A percentile compares a stretch with the other conserved stretches of the same genome.
phyloP scores from a whole-genome alignment of 1,140 invertebrate genomes.

The Nasonia vitripennis region DNA sequence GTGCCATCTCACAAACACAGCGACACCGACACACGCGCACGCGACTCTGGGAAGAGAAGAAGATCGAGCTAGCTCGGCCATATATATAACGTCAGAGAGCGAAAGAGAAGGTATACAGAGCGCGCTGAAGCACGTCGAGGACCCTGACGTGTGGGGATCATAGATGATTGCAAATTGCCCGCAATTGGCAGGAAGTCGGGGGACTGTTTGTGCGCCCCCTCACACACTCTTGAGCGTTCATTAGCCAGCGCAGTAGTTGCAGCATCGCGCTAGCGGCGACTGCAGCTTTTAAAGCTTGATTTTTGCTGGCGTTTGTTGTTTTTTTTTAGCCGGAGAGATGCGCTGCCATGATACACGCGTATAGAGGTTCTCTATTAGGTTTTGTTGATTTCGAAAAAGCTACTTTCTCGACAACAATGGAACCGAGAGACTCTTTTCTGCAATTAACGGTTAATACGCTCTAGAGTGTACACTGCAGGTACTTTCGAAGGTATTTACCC shows the following conservation, averaged over 20 bases:
- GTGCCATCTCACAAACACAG: no score
- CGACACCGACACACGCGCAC: no score
- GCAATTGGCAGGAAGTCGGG: conserved; percentile 75
- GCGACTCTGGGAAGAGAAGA: background rate
- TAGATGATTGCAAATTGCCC: conserved; percentile 74
- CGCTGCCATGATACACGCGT: no score
- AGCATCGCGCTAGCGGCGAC: background rate
- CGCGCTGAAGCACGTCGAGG: background rate
- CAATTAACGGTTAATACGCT: conserved; percentile 19
- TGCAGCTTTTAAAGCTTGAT: background rate
- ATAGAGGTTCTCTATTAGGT: no score
- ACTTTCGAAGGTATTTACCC: background rate
- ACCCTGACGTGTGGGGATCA: conserved; percentile 64
- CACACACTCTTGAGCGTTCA: conserved; percentile 64
- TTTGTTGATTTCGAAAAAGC: no score
- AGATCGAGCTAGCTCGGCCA: background rate
- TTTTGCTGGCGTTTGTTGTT: background rate
- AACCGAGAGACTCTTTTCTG: background rate
- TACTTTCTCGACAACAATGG: background rate
- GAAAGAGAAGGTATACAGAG: background rate
- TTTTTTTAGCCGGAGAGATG: no score
- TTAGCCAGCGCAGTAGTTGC: conserved; percentile 57
- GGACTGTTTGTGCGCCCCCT: conserved; percentile 67
- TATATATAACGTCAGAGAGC: no score
- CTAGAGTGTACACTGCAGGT: no score